phyloP scores from a whole-genome alignment of 2,113 vertebrate species.

The Hymenochirus boettgeri region DNA sequence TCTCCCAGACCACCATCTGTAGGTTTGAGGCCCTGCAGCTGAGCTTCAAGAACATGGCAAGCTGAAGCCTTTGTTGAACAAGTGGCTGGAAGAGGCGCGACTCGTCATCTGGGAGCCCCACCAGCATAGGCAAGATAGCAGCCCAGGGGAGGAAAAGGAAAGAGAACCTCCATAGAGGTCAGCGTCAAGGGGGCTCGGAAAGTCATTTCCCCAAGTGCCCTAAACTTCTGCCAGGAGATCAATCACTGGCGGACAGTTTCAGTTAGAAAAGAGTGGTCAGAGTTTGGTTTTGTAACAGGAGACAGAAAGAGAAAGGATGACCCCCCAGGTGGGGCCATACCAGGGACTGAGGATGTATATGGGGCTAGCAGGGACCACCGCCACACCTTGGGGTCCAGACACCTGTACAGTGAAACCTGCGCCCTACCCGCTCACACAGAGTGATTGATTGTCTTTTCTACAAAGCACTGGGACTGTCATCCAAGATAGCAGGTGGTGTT shows the following conservation, averaged over 20 bases:
- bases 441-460: slow-evolving; percentile 43
- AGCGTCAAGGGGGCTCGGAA: slow-evolving; percentile 97
- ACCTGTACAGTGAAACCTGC: slow-evolving; percentile 83
- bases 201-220: slow-evolving; percentile 98
- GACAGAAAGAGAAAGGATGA: slow-evolving; percentile 99
- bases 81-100: slow-evolving; percentile 99
- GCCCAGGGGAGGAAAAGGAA: slow-evolving; percentile 96
- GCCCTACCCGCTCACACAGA: neutral
- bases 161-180: slow-evolving; percentile 98
- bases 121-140: slow-evolving; percentile 97
- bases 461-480: slow-evolving; percentile 75
- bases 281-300: slow-evolving; percentile 99
- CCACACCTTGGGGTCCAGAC: slow-evolving; percentile 97
- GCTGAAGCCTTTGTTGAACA: slow-evolving; percentile 98
- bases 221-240: slow-evolving; percentile 97
- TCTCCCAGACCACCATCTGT: slow-evolving; percentile 98
- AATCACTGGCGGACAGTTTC: slow-evolving; percentile 96
- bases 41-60: slow-evolving; percentile 99
- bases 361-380: slow-evolving; percentile 87
- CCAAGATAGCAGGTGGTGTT: slow-evolving; percentile 77
- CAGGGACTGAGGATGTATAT: slow-evolving; percentile 96
- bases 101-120: slow-evolving; percentile 94
- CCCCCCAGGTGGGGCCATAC: slow-evolving; percentile 92
- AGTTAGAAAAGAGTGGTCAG: slow-evolving; percentile 99
- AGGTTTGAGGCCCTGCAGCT: slow-evolving; percentile 98